phyloP scores from a whole-genome alignment of 1,140 invertebrate genomes.

The Carposina sasakii region DNA sequence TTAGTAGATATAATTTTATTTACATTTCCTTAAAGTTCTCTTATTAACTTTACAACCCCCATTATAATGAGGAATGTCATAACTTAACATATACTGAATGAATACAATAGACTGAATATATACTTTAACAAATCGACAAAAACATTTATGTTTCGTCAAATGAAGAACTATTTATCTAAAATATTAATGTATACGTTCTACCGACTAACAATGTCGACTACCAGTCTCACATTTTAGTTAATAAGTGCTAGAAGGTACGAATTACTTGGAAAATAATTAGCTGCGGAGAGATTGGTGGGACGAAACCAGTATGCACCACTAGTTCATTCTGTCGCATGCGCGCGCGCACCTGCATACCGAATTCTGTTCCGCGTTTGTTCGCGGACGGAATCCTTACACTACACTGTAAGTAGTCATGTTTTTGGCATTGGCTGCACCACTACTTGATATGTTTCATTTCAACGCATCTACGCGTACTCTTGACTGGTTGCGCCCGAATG shows the following conservation, averaged over 20 bases:
- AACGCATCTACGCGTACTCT: conserved; percentile 40
- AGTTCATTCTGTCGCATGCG: conserved; percentile 23
- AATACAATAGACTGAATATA: conserved; percentile 53
- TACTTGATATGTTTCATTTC: conserved; percentile 69
- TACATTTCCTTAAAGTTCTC: conserved; percentile 51
- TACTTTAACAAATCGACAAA: conserved; percentile 53
- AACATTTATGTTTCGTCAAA: conserved; percentile 54
- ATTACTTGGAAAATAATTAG: conserved; percentile 54
- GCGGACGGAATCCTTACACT: conserved; percentile 48
- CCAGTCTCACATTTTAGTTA: conserved; percentile 71
- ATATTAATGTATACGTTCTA: conserved; percentile 65
- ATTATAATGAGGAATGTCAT: conserved; percentile 53
- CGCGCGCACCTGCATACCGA: conserved; percentile 17
- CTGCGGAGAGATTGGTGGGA: conserved; percentile 53
- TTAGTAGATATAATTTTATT: conserved; percentile 42
- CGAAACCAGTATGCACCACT: conserved; percentile 60
- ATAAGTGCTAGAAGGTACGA: conserved; percentile 64
- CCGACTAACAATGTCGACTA: conserved; percentile 69
- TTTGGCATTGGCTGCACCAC: conserved; percentile 53
- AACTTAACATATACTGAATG: conserved; percentile 50
- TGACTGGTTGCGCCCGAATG: conserved; percentile 60
- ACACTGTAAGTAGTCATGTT: conserved; percentile 57
- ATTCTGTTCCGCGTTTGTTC: conserved; percentile 25
- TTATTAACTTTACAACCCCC: conserved; percentile 62
- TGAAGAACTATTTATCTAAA: conserved; percentile 59